Evolutionary conservation across 1,140 invertebrate genomes (phyloP), one percentile per base, ranked within the genome.

Genomic region (Dryas iulia): DNA sequence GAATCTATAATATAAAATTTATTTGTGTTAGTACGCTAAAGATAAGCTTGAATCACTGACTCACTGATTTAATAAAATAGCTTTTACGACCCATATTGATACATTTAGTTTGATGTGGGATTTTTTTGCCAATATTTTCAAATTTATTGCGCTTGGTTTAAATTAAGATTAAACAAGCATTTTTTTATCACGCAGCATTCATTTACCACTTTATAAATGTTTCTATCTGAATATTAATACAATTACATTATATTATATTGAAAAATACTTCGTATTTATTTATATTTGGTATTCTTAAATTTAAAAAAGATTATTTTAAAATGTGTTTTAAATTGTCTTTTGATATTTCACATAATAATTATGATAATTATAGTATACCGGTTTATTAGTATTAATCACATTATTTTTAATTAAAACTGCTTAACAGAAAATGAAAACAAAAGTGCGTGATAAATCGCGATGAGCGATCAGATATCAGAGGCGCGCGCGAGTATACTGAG

Each of bases 31-130:
- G 53, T 25, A 57, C 31, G 62, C 62, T 57, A 24, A 65, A 35
- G 23, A 63, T 63, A 65, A 65, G 58, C 25, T 66, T 53, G 58
- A 25, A 30, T 8, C 57, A 66, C 64, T 59, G 64, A 59, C 25
- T 59, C 57, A 33, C n/a, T n/a, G 56, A 59, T 66, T 59, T 60
- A 30, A 58, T 65, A 33, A 66, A 59, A 47, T 33, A 26, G 28
- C 18, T 56, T 52, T 57, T 26, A 26, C 21, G 23, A 24, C 24
- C 24, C 11, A 57, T 57, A 39, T 31, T 26, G 62, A 57, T 58
- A 39, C 12, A 23, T 62, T 62, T 39, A 35, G 25, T 53, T 24
- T 53, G 18, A 53, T 28, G 10, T 26, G 35, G 8, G 10, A 12
- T 30, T 62, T 62, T 10, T 21, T 31, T 31, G 26, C 26, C 39